phyloP scores from a whole-genome alignment of 2,888 invertebrate species.

The Diploptera punctata region DNA sequence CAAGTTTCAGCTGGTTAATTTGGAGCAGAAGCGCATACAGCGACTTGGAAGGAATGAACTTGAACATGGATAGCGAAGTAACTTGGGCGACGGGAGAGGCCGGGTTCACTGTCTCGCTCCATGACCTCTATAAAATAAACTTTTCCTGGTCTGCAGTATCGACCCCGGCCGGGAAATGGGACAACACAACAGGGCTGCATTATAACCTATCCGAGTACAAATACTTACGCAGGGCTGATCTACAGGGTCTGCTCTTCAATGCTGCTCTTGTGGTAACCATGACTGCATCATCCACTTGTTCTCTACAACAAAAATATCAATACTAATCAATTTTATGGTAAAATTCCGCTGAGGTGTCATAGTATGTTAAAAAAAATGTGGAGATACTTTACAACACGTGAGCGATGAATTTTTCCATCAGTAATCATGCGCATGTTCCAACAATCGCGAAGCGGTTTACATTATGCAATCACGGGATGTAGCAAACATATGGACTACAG shows the following conservation, averaged over 20 bases:
- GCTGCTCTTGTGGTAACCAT: conserved; percentile 15
- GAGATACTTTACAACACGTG: no score
- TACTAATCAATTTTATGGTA: no score
- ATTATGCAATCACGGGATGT: no score
- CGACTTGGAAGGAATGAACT: conserved; percentile 41
- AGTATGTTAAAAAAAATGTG: no score
- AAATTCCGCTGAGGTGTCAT: no score
- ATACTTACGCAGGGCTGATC: conserved; percentile 42
- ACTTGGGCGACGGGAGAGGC: conserved; percentile 44
- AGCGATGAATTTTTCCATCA: no score
- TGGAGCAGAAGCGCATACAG: conserved; percentile 43
- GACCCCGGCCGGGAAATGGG: conserved; percentile 47
- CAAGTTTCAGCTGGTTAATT: conserved; percentile 50
- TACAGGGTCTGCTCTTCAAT: conserved; percentile 8
- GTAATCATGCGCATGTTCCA: no score
- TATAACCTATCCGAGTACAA: conserved; percentile 48
- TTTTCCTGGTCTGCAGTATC: conserved; percentile 3
- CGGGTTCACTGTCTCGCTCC: conserved; percentile 42
- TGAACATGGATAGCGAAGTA: conserved; percentile 49
- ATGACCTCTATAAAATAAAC: conserved; percentile 49
- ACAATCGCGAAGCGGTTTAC: no score
- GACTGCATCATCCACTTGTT: background rate
- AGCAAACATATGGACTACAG: no score
- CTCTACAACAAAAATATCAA: no score
- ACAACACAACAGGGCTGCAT: conserved; percentile 43